These are phyloP conservation scores for Leptothorax acervorum DNA, from an alignment of 2,888 invertebrate genomes.

Conservation along the genomic window DNA sequence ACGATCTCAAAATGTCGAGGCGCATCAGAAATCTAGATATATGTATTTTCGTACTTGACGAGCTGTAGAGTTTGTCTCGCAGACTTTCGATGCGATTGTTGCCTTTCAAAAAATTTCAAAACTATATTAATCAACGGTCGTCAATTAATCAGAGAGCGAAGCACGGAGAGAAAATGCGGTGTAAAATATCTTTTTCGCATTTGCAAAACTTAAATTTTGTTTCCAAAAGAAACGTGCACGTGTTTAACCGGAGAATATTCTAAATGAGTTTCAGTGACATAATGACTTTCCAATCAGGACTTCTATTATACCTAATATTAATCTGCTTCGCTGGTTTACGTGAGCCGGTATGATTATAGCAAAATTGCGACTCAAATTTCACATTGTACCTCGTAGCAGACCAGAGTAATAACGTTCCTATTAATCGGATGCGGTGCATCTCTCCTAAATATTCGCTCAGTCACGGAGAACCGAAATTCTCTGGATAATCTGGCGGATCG, in stretches of 20 bases:
- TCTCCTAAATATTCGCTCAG: conserved; percentile 56
- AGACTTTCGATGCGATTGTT: background rate
- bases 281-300: background rate
- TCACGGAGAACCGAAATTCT: conserved; percentile 43
- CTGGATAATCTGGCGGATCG: conserved; percentile 57
- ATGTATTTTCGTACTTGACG: background rate
- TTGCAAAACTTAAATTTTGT: background rate
- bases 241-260: background rate
- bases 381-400: background rate
- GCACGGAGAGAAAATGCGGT: background rate
- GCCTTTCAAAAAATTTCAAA: background rate
- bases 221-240: too few species aligned
- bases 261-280: background rate
- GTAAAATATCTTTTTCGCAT: background rate
- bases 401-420: conserved; percentile 45
- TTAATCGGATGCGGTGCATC: conserved; percentile 58
- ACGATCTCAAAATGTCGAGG: conserved; percentile 16
- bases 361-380: conserved; percentile 17
- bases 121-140: background rate
- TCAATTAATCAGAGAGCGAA: background rate
- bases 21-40: background rate
- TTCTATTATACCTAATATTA: background rate
- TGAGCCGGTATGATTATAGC: background rate
- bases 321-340: background rate
- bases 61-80: background rate